phyloP scores from a whole-genome alignment of 2,113 vertebrate genomes.

The Philantomba maxwellii region DNA sequence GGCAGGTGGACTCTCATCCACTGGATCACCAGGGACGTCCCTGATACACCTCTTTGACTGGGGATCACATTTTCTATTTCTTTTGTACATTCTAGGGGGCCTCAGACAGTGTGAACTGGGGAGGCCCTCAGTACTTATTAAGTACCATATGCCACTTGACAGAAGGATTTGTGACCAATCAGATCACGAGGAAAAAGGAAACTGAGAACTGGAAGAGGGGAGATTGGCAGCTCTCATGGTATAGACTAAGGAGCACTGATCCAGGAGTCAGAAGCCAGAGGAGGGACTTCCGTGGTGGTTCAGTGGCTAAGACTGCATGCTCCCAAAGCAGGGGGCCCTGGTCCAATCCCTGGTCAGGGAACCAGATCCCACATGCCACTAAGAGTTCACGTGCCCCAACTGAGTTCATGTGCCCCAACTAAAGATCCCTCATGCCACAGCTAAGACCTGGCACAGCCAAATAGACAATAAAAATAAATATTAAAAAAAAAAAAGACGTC shows the following conservation, averaged over 20 bases:
- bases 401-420: neutral
- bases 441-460: neutral
- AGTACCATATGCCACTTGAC: neutral
- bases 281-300: neutral
- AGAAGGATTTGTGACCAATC: neutral
- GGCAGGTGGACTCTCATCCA: neutral
- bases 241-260: neutral
- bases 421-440: neutral
- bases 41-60: accelerated
- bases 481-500: neutral
- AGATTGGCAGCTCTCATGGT: neutral
- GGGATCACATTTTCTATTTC: neutral
- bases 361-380: neutral
- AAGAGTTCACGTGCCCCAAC: neutral
- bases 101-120: neutral
- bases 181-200: neutral
- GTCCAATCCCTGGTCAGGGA: neutral
- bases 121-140: neutral
- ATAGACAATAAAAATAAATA: neutral
- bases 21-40: neutral
- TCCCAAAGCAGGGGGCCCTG: neutral
- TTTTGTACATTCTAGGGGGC: neutral
- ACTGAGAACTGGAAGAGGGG: neutral
- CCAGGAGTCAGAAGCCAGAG: neutral
- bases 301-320: neutral